A percentile compares a stretch with the other conserved stretches of the same genome.
Evolutionary conservation across 2,888 invertebrate genomes (phyloP).

Genomic region (Erebia ligea): DNA sequence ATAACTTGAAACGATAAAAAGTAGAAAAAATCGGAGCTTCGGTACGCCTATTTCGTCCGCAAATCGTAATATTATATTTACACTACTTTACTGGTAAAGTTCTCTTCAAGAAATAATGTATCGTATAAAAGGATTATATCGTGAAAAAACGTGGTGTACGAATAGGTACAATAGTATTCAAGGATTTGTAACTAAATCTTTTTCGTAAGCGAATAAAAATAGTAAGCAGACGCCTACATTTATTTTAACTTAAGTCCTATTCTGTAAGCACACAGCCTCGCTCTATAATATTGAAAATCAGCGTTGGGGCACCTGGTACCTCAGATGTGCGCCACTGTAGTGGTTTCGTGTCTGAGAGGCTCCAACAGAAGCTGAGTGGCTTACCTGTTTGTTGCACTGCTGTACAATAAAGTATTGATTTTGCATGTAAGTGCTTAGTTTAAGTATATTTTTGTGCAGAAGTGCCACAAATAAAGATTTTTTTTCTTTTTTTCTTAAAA

Average conservation of each 20-base stretch:
- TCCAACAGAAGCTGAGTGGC: too few species aligned
- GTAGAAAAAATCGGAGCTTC: background rate
- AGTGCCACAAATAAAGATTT: too few species aligned
- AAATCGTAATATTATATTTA: slow-evolving; percentile 1
- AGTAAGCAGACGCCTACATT: slow-evolving; percentile 8
- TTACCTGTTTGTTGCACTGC: too few species aligned
- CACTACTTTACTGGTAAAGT: background rate
- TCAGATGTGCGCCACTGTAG: too few species aligned
- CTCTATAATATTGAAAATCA: too few species aligned
- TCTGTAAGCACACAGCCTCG: background rate
- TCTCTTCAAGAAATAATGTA: background rate
- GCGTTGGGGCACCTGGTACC: too few species aligned
- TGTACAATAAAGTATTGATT: too few species aligned
- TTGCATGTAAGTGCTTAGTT: too few species aligned
- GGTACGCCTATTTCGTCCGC: too few species aligned
- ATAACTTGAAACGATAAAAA: background rate
- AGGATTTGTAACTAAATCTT: slow-evolving; percentile 16
- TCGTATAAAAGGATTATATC: background rate
- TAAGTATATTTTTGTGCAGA: too few species aligned
- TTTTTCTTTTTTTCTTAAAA: too few species aligned
- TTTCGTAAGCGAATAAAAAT: slow-evolving; percentile 12
- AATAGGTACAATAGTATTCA: slow-evolving; percentile 1
- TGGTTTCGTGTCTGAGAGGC: too few species aligned
- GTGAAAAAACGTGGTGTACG: background rate
- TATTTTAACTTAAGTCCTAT: slow-evolving; percentile 7